These are phyloP conservation scores for Venustoraphidia nigricollis DNA, from an alignment of 2,888 invertebrate species.

Conservation along the genomic window DNA sequence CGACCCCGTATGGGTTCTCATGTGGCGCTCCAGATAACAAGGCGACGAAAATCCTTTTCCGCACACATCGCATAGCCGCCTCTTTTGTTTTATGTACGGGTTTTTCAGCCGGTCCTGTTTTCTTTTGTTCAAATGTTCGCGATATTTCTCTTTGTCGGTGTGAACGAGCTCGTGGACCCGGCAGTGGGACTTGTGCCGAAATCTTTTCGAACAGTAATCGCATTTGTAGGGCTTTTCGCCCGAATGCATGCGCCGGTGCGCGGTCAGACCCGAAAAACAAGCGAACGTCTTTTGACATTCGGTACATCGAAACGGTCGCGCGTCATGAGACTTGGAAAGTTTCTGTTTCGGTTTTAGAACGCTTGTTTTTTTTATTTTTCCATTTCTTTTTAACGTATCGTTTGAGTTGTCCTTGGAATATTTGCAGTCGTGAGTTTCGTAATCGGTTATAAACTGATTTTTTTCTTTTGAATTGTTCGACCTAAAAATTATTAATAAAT, in stretches of 20 bases:
- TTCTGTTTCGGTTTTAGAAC: not conserved
- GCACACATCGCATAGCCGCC: constrained; percentile 15
- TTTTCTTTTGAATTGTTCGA: no score
- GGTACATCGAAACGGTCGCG: constrained; percentile 2
- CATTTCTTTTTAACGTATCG: not conserved
- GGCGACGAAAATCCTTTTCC: constrained; percentile 13
- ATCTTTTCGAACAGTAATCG: constrained; percentile 2
- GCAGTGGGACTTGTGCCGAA: not conserved
- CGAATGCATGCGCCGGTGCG: constrained; percentile 2
- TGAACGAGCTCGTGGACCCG: constrained; percentile 1
- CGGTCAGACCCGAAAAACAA: not conserved
- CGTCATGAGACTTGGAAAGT: not conserved
- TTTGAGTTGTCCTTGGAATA: not conserved
- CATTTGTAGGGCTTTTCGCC: constrained; percentile 4
- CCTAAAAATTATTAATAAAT: no score
- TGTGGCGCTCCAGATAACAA: constrained; percentile 19
- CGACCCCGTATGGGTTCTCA: constrained; percentile 21
- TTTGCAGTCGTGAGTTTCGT: not conserved
- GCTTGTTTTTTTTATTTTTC: not conserved
- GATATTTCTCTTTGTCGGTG: constrained; percentile 5
- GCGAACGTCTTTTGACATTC: constrained; percentile 3
- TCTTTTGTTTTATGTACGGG: constrained; percentile 11
- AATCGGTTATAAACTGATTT: no score
- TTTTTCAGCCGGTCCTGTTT: not conserved
- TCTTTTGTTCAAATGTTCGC: not conserved